These are phyloP conservation scores for Malacosoma neustria DNA, from an alignment of 2,888 invertebrate species.

Conservation along the genomic window DNA sequence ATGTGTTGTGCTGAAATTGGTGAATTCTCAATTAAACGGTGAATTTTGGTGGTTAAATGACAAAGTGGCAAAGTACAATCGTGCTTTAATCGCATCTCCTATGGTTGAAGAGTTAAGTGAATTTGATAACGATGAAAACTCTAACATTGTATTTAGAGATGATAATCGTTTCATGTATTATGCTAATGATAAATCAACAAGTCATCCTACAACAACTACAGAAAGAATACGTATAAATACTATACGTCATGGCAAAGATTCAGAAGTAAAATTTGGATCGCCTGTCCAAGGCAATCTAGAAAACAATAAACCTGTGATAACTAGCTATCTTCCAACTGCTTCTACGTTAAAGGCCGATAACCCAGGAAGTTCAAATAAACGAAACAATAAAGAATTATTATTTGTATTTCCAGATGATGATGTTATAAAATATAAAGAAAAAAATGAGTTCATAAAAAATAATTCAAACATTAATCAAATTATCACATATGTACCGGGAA, in stretches of 20 bases:
- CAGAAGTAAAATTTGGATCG: background rate
- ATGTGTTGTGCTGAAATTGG: slow-evolving; percentile 25
- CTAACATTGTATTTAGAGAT: slow-evolving; percentile 44
- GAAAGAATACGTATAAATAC: background rate
- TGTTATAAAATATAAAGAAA: no score
- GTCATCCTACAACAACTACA: background rate
- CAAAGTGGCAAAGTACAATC: slow-evolving; percentile 33
- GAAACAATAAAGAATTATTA: background rate
- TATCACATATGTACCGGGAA: background rate
- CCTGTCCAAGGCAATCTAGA: background rate
- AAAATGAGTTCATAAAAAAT: background rate
- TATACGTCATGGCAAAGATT: background rate
- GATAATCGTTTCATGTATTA: slow-evolving; percentile 15
- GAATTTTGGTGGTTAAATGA: slow-evolving; percentile 62
- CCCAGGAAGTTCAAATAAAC: background rate
- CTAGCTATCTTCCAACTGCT: background rate
- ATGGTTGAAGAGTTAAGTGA: slow-evolving; percentile 41
- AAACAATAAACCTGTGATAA: background rate
- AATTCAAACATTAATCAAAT: background rate
- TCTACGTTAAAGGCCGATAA: background rate
- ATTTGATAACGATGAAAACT: slow-evolving; percentile 51
- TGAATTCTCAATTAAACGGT: slow-evolving; percentile 43
- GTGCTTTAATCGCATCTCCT: slow-evolving; percentile 29
- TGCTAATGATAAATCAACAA: background rate
- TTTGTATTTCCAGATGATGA: background rate